Conservation (phyloP, 2,888 invertebrate species). For the Lasioglossum leucozonium region DNA sequence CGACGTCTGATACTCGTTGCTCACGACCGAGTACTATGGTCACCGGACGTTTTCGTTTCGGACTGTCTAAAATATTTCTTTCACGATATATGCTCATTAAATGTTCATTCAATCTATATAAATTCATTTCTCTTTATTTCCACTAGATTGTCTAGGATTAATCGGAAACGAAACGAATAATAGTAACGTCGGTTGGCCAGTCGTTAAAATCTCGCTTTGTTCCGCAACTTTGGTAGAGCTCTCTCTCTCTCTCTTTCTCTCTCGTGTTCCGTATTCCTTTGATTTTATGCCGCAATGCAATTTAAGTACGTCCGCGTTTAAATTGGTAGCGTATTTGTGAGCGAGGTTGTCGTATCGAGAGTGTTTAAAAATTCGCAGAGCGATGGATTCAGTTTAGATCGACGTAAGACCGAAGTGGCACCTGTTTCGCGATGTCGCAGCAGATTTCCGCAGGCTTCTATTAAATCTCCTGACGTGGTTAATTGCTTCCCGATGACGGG, state of each 20-base stretch:
- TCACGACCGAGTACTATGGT: background rate
- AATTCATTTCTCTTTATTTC: background rate
- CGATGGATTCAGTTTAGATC: constrained; percentile 34
- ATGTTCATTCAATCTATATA: background rate
- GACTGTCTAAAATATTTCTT: background rate
- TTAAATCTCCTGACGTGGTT: constrained; percentile 6
- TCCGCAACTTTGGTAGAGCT: too few species aligned
- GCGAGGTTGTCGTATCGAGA: constrained; percentile 10
- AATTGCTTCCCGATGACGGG: constrained; percentile 16
- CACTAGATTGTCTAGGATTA: background rate
- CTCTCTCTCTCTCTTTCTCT: too few species aligned
- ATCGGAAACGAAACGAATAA: background rate
- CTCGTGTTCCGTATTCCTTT: background rate
- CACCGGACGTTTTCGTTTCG: background rate
- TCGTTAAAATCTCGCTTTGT: too few species aligned
- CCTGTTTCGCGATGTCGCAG: background rate
- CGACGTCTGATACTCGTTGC: background rate
- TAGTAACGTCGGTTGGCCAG: background rate
- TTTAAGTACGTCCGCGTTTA: background rate
- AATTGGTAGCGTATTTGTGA: constrained; percentile 9
- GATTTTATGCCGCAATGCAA: background rate
- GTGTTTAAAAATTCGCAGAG: constrained; percentile 25
- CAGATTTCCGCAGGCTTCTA: constrained; percentile 6
- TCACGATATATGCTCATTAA: background rate
- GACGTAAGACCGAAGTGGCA: constrained; percentile 24